Percentiles rank a stretch among this genome's conserved stretches.
phyloP scores from a whole-genome alignment of 2,797 vertebrate species.

The Vespertilio murinus region DNA sequence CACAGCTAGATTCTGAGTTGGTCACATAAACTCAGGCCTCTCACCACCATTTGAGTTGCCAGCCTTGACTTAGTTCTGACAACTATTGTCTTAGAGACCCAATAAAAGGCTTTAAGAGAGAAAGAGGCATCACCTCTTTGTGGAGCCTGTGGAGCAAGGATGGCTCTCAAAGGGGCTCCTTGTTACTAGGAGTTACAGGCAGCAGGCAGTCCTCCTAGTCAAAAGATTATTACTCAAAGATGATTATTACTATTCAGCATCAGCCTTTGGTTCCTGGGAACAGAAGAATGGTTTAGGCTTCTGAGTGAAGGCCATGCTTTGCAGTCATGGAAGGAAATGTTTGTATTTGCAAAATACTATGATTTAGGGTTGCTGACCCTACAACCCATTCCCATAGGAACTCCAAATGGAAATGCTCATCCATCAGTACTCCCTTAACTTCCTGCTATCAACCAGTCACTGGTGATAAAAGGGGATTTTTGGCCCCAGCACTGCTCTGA shows the following conservation, averaged over 20 bases:
- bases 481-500: not conserved
- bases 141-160: not conserved
- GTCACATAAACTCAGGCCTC: slow-evolving; percentile 44
- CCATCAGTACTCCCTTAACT: slow-evolving; percentile 14
- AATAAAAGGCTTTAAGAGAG: not conserved
- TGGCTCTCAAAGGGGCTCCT: slow-evolving; percentile 52
- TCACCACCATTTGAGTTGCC: not conserved
- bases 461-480: slow-evolving; percentile 40
- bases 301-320: not conserved
- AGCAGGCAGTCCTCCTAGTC: slow-evolving; percentile 49
- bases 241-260: slow-evolving; percentile 70
- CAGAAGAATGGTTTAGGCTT: slow-evolving; percentile 47
- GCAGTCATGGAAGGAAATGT: slow-evolving; percentile 25
- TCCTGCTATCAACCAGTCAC: not conserved
- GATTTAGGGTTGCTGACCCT: slow-evolving; percentile 28
- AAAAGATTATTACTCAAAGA: slow-evolving; percentile 68
- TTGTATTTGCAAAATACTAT: slow-evolving; percentile 44
- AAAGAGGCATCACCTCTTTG: slow-evolving; percentile 14
- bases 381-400: slow-evolving; percentile 45
- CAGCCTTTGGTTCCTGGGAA: slow-evolving; percentile 60
- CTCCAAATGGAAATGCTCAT: slow-evolving; percentile 34
- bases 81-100: slow-evolving; percentile 31
- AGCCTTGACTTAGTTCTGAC: slow-evolving; percentile 55
- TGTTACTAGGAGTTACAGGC: slow-evolving; percentile 66
- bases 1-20: not conserved